These are phyloP conservation scores for Campoplex capitator DNA, from an alignment of 2,888 invertebrate species.

Conservation along the genomic window DNA sequence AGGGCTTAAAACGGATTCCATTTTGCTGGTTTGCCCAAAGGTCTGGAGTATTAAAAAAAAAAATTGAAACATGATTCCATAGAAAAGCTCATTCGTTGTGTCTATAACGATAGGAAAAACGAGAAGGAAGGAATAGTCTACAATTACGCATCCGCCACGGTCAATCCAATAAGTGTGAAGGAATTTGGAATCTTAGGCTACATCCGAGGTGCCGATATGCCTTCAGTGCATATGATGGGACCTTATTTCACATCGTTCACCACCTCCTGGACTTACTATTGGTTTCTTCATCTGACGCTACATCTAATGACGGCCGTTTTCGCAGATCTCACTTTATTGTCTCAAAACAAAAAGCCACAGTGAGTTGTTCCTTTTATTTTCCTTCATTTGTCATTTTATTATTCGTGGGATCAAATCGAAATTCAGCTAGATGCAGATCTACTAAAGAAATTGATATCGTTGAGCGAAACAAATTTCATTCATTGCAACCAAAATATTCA, in stretches of 20 bases:
- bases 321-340: slow-evolving; percentile 69
- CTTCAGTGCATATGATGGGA: slow-evolving; percentile 70
- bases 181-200: slow-evolving; percentile 54
- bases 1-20: too few relatives aligned
- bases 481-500: too few relatives aligned
- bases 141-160: slow-evolving; percentile 93
- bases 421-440: too few relatives aligned
- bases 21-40: too few relatives aligned
- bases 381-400: background rate
- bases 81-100: background rate
- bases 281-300: slow-evolving; percentile 68
- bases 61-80: background rate
- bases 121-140: slow-evolving; percentile 87
- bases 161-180: slow-evolving; percentile 85
- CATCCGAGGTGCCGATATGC: slow-evolving; percentile 42
- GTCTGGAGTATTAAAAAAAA: too few relatives aligned
- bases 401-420: too few relatives aligned
- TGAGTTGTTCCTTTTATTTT: slow-evolving; percentile 68
- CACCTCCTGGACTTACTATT: slow-evolving; percentile 58
- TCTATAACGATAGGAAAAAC: slow-evolving; percentile 27
- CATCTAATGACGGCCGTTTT: slow-evolving; percentile 76
- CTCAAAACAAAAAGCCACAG: slow-evolving; percentile 74
- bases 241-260: slow-evolving; percentile 50
- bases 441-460: too few relatives aligned
- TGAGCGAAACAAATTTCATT: too few relatives aligned